These are phyloP conservation scores for Nicator chloris DNA, from an alignment of 2,113 vertebrate species.

Conservation along the genomic window DNA sequence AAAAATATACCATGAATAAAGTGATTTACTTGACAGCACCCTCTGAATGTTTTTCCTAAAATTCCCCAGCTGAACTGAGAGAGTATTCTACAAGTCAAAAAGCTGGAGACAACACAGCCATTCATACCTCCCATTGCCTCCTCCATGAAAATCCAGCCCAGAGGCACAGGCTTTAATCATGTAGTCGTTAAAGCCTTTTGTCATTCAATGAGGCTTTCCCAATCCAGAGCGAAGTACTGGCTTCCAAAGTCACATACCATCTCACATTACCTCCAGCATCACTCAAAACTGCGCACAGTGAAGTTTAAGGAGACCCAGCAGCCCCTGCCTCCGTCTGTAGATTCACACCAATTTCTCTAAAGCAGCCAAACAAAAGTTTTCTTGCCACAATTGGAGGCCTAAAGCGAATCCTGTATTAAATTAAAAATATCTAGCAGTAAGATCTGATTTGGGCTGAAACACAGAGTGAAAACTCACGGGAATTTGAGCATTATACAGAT, in stretches of 20 bases:
- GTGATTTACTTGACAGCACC: background rate
- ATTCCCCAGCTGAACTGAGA: background rate
- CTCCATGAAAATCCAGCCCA: background rate
- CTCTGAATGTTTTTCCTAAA: background rate
- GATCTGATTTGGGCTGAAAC: background rate
- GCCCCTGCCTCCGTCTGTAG: background rate
- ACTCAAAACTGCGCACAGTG: accelerated
- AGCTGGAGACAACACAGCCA: background rate
- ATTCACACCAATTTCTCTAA: background rate
- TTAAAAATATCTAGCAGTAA: background rate
- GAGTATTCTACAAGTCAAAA: background rate
- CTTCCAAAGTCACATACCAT: background rate
- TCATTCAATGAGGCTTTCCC: background rate
- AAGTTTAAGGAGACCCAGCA: background rate
- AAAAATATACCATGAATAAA: background rate
- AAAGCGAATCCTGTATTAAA: background rate
- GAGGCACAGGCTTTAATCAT: background rate
- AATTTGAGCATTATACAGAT: background rate
- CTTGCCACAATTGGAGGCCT: background rate
- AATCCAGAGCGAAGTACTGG: background rate
- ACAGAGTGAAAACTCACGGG: background rate
- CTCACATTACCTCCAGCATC: background rate
- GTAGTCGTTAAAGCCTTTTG: background rate
- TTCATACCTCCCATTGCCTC: background rate
- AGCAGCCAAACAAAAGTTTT: background rate